Conservation (phyloP, 2,797 vertebrate species). For the Molossus alvarezi region DNA sequence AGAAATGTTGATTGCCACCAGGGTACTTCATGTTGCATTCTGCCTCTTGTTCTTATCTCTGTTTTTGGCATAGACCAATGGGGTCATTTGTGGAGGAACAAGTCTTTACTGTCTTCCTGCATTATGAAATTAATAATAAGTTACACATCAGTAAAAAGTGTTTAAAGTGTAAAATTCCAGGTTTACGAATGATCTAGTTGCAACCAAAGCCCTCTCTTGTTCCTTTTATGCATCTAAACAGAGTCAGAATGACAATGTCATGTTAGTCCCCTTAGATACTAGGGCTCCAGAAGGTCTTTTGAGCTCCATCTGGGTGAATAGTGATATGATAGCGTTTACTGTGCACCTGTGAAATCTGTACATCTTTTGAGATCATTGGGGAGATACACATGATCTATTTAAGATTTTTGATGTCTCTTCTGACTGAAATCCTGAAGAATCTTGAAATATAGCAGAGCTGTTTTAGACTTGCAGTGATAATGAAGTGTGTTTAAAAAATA, state of each 20-base stretch:
- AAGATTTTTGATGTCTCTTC: constrained; percentile 17
- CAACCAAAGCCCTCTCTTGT: not conserved
- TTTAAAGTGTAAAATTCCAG: not conserved
- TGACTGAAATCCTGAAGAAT: constrained; percentile 29
- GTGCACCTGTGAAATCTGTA: not conserved
- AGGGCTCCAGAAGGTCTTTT: not conserved
- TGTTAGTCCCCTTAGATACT: not conserved
- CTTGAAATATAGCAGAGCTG: not conserved
- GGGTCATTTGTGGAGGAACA: not conserved
- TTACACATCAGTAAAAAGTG: not conserved
- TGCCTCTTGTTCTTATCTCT: constrained; percentile 6
- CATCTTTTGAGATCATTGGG: not conserved
- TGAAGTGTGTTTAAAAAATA: not conserved
- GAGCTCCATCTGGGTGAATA: not conserved
- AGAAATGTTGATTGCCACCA: not conserved
- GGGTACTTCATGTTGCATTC: not conserved
- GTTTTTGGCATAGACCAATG: not conserved
- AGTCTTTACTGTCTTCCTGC: not conserved
- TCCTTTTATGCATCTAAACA: constrained; percentile 21
- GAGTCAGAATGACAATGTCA: not conserved
- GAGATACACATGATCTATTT: not conserved
- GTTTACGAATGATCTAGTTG: constrained; percentile 38
- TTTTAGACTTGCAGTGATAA: constrained; percentile 32
- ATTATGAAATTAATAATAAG: constrained; percentile 42
- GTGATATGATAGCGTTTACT: not conserved